Percentiles rank a stretch among this genome's conserved stretches.
Evolutionary conservation across 2,797 vertebrate species (phyloP).

Genomic region (Microctenopoma steveboyesi): DNA sequence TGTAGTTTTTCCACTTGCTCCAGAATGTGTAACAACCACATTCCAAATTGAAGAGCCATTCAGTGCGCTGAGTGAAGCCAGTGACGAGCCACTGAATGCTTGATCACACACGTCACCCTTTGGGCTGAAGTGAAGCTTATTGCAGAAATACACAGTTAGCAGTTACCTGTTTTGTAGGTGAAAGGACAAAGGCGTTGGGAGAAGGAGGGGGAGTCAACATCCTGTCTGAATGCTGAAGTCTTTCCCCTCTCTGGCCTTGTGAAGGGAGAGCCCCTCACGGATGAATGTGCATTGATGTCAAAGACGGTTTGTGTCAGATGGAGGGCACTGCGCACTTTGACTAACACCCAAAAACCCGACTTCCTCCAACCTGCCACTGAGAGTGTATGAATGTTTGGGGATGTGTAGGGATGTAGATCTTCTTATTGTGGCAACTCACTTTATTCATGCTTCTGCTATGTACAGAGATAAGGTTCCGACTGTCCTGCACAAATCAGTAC

Average conservation of each 20-base stretch:
- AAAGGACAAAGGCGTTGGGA: slow-evolving; percentile 20
- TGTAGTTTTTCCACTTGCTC: too few species aligned
- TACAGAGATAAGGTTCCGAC: background rate
- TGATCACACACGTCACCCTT: background rate
- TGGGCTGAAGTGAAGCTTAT: background rate
- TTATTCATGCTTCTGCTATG: background rate
- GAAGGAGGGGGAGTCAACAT: background rate
- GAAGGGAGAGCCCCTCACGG: slow-evolving; percentile 13
- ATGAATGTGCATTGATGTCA: slow-evolving; percentile 1
- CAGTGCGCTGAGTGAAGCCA: background rate
- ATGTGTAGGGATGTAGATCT: background rate
- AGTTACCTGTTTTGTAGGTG: slow-evolving; percentile 3
- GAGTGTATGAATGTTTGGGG: background rate
- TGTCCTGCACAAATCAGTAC: too few species aligned
- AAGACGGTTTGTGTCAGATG: background rate
- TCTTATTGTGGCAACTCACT: background rate
- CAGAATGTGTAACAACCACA: too few species aligned
- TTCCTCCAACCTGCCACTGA: slow-evolving; percentile 4
- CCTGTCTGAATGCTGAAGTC: slow-evolving; percentile 17
- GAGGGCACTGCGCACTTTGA: background rate
- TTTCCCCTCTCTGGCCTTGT: slow-evolving; percentile 1
- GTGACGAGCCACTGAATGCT: background rate
- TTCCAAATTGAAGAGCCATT: background rate
- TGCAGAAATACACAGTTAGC: background rate
- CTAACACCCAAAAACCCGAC: background rate